phyloP scores from a whole-genome alignment of 1,140 invertebrate species.

The Caenorhabditis elegans region DNA sequence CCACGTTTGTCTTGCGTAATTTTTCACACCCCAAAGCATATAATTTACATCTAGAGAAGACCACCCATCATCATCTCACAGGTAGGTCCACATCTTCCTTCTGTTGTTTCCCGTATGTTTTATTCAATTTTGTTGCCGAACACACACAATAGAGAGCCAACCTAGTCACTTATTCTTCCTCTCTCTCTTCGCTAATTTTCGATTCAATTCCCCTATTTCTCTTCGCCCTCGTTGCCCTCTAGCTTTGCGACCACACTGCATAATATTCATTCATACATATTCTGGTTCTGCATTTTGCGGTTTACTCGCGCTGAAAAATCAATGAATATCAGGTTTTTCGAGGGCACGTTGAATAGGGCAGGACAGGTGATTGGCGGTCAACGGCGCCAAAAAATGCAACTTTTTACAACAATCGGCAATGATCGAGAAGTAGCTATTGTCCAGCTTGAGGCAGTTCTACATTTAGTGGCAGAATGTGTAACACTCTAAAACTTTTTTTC shows the following conservation, averaged over 20 bases:
- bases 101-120: constrained; percentile 18
- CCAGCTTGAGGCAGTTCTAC: not conserved
- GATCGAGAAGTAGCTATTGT: not conserved
- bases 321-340: constrained; percentile 23
- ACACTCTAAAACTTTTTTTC: not conserved
- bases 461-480: not conserved
- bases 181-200: constrained; percentile 8
- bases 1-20: no score
- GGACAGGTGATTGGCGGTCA: no score
- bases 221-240: not conserved
- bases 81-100: not conserved
- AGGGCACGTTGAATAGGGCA: not conserved
- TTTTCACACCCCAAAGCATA: no score
- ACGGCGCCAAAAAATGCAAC: no score
- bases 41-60: no score
- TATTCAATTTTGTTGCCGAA: not conserved
- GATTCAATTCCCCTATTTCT: constrained; percentile 26
- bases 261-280: constrained; percentile 27
- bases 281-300: constrained; percentile 25
- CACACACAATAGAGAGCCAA: not conserved
- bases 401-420: not conserved
- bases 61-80: not conserved
- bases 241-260: not conserved
- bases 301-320: constrained; percentile 29
- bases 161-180: not conserved